phyloP scores from a whole-genome alignment of 64 coral and sea anemone genomes.

The Anthopleura sola region DNA sequence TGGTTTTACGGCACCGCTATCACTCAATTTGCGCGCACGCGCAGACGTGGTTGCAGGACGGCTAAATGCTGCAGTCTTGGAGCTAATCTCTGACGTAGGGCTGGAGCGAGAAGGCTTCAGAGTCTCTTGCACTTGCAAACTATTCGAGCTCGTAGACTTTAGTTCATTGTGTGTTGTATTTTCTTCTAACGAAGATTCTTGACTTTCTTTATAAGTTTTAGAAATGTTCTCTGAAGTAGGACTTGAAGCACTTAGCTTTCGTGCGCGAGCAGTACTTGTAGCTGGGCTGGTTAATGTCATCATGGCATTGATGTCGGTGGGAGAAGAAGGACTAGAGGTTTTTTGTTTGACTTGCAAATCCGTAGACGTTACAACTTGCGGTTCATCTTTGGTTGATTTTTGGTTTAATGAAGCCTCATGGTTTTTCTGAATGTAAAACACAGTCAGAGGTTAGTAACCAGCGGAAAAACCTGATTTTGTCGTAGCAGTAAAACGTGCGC shows the following conservation, averaged over 20 bases:
- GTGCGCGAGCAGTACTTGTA: neutral
- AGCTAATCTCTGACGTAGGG: neutral
- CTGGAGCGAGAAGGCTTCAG: neutral
- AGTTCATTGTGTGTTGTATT: neutral
- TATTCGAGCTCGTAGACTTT: neutral
- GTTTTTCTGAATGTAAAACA: no score
- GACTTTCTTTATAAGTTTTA: neutral
- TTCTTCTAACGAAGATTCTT: neutral
- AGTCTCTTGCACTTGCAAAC: neutral
- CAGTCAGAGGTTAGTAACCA: no score
- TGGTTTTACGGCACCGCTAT: neutral
- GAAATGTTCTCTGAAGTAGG: neutral
- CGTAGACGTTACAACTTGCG: neutral
- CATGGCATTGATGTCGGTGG: neutral
- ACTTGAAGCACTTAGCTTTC: neutral
- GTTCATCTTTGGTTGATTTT: no score
- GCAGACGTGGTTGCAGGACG: neutral
- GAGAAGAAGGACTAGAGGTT: neutral
- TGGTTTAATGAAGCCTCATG: no score
- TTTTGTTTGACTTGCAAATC: neutral
- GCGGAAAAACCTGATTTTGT: no score
- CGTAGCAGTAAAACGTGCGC: no score
- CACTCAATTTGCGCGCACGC: constrained; percentile 5
- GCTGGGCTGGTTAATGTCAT: neutral
- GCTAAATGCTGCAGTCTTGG: neutral